Percentiles rank a stretch among this genome's conserved stretches.
phyloP scores from a whole-genome alignment of 2,113 vertebrate species.

The Campylorhamphus procurvoides region DNA sequence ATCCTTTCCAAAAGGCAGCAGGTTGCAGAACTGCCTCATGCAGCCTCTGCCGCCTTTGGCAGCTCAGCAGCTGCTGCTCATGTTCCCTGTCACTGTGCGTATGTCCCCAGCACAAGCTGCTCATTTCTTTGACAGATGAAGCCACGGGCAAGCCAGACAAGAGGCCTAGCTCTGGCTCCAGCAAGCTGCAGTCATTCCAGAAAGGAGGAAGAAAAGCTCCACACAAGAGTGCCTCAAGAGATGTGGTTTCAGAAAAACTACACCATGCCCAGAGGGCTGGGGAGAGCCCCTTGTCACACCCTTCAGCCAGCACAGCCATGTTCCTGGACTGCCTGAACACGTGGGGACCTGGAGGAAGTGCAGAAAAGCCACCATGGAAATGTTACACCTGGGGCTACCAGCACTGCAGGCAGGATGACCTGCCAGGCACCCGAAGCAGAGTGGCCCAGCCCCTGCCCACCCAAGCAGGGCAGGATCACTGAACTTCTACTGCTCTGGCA shows the following conservation, averaged over 20 bases:
- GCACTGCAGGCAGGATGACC: background rate
- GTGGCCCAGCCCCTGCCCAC: background rate
- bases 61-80: background rate
- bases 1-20: background rate
- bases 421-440: background rate
- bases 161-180: background rate
- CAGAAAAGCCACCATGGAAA: background rate
- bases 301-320: background rate
- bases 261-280: background rate
- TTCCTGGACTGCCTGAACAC: background rate
- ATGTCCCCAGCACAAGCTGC: background rate
- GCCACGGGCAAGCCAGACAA: background rate
- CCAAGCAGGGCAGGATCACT: background rate
- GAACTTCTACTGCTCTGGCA: background rate
- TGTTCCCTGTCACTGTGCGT: background rate
- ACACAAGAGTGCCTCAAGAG: background rate
- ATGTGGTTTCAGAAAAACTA: background rate
- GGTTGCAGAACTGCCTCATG: background rate
- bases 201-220: background rate
- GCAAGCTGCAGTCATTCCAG: background rate
- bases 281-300: background rate
- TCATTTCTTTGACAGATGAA: constrained; percentile 25
- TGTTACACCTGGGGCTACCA: background rate
- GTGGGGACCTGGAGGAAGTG: background rate
- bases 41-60: background rate